Percentiles rank a stretch among this genome's conserved stretches.
phyloP scores from a whole-genome alignment of 2,797 vertebrate genomes.

The Scolopax bukidnonensis region DNA sequence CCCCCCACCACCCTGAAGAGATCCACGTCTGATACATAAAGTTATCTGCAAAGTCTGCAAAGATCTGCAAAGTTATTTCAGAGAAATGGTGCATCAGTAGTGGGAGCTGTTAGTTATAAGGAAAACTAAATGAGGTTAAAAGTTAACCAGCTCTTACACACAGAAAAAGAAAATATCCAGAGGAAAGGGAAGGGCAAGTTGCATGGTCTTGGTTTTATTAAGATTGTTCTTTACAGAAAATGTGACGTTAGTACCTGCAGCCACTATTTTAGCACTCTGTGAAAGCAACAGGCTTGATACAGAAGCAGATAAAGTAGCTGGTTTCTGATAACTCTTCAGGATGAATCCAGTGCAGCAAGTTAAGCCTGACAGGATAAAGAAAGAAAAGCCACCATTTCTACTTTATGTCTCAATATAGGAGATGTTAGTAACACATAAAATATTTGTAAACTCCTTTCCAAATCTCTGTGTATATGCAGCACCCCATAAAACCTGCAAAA shows the following conservation, averaged over 20 bases:
- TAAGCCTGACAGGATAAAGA: background rate
- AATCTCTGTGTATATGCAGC: background rate
- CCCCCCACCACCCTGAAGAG: background rate
- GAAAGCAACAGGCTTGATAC: background rate
- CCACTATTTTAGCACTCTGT: background rate
- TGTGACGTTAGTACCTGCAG: background rate
- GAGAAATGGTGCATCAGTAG: background rate
- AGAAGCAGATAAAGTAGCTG: background rate
- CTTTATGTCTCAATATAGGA: background rate
- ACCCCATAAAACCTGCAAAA: background rate
- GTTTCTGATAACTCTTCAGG: background rate
- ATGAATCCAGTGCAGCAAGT: background rate
- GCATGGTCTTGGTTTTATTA: background rate
- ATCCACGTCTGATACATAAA: background rate
- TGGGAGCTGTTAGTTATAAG: background rate
- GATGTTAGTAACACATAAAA: background rate
- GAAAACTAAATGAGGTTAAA: background rate
- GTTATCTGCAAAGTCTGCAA: background rate
- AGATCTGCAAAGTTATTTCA: background rate
- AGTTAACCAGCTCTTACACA: background rate
- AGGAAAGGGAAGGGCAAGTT: background rate
- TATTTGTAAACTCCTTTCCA: background rate
- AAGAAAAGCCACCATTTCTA: background rate
- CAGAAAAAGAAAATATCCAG: background rate
- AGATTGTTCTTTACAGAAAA: background rate